Percentiles rank a stretch among this genome's conserved stretches.
Conservation (phyloP, 2,888 invertebrate genomes). For the Dyspetes luteomarginatus region DNA sequence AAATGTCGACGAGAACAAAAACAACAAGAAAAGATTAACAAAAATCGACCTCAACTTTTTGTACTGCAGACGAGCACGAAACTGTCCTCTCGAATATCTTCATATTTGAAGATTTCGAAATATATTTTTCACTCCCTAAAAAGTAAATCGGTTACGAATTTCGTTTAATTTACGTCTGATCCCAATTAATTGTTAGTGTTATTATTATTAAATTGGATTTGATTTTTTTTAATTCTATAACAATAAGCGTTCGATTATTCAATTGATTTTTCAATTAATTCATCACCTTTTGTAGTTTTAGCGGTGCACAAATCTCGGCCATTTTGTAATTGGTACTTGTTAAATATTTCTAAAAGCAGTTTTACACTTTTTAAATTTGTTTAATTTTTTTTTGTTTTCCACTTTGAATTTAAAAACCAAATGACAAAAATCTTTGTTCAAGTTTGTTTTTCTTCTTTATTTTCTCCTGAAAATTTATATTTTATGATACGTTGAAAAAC, state of each 20-base stretch:
- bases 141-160: background rate
- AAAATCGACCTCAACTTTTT: background rate
- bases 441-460: too few relatives aligned
- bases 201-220: too few relatives aligned
- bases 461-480: background rate
- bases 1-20: background rate
- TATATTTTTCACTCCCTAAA: background rate
- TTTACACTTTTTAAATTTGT: background rate
- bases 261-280: background rate
- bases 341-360: background rate
- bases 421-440: too few relatives aligned
- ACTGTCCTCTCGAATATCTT: constrained; percentile 42
- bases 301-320: background rate
- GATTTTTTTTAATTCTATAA: background rate
- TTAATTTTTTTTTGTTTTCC: background rate
- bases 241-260: background rate
- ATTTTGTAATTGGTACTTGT: background rate
- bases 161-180: too few relatives aligned
- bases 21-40: background rate
- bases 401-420: background rate
- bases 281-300: background rate
- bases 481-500: background rate
- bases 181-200: too few relatives aligned
- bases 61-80: constrained; percentile 46
- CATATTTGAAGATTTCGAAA: constrained; percentile 45